phyloP scores from a whole-genome alignment of 2,888 invertebrate species.

The Conistra vaccinii region DNA sequence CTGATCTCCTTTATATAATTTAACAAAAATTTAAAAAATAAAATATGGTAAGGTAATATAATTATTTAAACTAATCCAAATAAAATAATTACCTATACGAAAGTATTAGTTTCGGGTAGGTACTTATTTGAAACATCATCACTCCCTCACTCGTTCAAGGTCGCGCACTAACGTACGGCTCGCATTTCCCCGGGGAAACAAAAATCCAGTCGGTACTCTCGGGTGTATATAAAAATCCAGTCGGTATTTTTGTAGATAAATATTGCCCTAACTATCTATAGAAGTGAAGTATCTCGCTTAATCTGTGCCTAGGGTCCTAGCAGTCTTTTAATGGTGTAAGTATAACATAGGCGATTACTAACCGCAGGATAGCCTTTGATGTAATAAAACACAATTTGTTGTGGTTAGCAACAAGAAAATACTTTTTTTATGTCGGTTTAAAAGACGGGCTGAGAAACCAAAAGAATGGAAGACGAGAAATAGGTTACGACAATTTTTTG shows the following conservation, averaged over 20 bases:
- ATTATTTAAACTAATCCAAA: neutral
- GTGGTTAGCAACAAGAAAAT: conserved; percentile 15
- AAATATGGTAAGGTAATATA: neutral
- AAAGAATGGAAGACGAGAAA: neutral
- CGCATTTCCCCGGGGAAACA: no score
- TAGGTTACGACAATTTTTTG: neutral
- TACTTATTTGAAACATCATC: neutral
- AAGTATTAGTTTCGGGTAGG: neutral
- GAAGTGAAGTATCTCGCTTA: no score
- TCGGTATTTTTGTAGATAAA: no score
- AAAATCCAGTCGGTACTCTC: no score
- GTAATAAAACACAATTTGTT: conserved; percentile 19
- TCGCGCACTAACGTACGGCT: no score
- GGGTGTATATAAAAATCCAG: no score
- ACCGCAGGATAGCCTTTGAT: conserved; percentile 13
- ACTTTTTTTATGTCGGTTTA: conserved; percentile 8
- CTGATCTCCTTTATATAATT: neutral
- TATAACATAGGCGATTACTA: conserved; percentile 12
- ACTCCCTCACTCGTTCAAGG: no score
- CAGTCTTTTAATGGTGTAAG: no score
- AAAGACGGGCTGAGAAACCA: neutral
- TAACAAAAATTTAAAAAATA: neutral
- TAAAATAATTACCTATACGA: neutral
- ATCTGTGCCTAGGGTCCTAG: no score
- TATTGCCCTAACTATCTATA: no score